Evolutionary conservation across 2,113 vertebrate genomes (phyloP).

Genomic region (Oxygymnocypris stewartii): DNA sequence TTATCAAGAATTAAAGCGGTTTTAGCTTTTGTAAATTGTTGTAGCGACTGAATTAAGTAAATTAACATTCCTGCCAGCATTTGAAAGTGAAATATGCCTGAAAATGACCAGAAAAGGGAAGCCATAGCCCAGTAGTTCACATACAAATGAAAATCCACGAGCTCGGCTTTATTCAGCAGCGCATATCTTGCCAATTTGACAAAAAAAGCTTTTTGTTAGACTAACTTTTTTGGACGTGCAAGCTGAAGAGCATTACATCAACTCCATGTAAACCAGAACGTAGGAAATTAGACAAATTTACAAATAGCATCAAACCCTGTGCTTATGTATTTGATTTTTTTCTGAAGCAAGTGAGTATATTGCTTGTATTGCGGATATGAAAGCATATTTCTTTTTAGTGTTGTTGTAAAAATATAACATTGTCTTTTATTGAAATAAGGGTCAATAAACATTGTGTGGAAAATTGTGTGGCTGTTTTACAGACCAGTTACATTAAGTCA

Average conservation of each 20-base stretch:
- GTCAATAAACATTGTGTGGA: conserved; percentile 1
- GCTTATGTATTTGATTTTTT: neutral
- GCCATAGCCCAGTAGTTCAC: neutral
- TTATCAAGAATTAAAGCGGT: neutral
- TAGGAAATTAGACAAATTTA: neutral
- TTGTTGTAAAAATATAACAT: neutral
- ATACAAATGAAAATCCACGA: neutral
- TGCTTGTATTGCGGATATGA: neutral
- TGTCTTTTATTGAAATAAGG: conserved; percentile 3
- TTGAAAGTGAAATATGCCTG: neutral
- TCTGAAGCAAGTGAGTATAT: conserved; percentile 6
- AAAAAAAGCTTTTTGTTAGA: neutral
- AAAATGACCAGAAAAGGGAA: neutral
- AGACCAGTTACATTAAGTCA: no score
- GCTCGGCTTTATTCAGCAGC: neutral
- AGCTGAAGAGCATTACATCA: neutral
- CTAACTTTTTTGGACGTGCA: neutral
- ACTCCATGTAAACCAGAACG: neutral
- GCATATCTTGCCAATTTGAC: neutral
- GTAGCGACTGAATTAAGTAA: neutral
- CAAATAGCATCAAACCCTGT: neutral
- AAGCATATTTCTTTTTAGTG: neutral
- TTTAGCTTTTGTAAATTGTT: neutral
- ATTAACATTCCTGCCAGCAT: neutral
- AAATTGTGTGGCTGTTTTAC: neutral